Evolutionary conservation across 2,113 vertebrate species (phyloP).

Genomic region (Megaleporinus macrocephalus): DNA sequence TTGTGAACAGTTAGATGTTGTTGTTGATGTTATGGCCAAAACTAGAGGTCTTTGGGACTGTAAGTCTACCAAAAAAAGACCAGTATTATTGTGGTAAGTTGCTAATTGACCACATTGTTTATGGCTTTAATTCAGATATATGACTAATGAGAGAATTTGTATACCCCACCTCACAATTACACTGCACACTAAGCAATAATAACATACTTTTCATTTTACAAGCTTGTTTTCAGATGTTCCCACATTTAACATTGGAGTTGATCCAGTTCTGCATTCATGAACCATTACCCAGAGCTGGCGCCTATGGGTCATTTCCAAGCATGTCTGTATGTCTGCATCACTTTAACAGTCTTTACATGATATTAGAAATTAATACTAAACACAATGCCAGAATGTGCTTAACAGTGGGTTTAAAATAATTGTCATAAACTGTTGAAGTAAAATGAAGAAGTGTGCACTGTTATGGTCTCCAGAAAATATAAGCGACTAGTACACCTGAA

Average conservation of each 20-base stretch:
- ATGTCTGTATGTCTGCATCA: not conserved
- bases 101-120: not conserved
- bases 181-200: not conserved
- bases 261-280: not conserved
- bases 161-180: not conserved
- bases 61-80: not conserved
- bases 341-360: not conserved
- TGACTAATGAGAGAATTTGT: not conserved
- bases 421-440: not conserved
- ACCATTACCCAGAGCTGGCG: not conserved
- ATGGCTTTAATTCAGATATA: not conserved
- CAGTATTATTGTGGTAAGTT: not conserved
- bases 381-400: not conserved
- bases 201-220: not conserved
- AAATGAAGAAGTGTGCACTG: not conserved
- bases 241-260: not conserved
- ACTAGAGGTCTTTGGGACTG: not conserved
- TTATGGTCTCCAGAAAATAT: not conserved
- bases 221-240: not conserved
- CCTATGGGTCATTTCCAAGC: not conserved
- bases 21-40: not conserved
- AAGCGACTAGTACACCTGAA: not conserved
- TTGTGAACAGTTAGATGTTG: not conserved
- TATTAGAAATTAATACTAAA: not conserved
- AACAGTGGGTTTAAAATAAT: constrained; percentile 7